Percentiles rank a stretch among this genome's conserved stretches.
phyloP scores from a whole-genome alignment of 1,140 invertebrate genomes.

The Dreissena polymorpha region DNA sequence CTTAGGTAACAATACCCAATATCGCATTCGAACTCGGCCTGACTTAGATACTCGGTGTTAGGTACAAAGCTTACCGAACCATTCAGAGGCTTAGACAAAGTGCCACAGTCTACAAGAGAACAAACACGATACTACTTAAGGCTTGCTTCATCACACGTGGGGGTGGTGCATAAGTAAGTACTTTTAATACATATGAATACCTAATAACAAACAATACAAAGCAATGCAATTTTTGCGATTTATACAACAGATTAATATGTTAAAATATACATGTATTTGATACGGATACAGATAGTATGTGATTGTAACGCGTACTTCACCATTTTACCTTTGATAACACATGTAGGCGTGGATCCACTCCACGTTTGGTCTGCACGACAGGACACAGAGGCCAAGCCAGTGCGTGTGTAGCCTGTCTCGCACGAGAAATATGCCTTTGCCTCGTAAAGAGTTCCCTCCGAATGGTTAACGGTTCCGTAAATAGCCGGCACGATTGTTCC shows the following conservation, averaged over 20 bases:
- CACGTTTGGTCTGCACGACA: slow-evolving; percentile 24
- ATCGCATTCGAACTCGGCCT: slow-evolving; percentile 19
- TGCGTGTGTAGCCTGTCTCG: slow-evolving; percentile 24
- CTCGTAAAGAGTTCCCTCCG: slow-evolving; percentile 11
- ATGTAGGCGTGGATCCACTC: slow-evolving; percentile 22
- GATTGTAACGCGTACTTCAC: too few species aligned
- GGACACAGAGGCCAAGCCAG: slow-evolving; percentile 3
- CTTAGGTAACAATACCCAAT: slow-evolving; percentile 25
- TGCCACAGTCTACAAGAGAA: slow-evolving; percentile 33
- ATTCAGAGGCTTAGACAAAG: slow-evolving; percentile 16
- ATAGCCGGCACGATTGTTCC: slow-evolving; percentile 3
- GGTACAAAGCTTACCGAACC: slow-evolving; percentile 27
- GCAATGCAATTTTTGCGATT: too few species aligned
- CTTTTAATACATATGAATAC: too few species aligned
- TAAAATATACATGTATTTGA: too few species aligned
- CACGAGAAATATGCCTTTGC: slow-evolving; percentile 38
- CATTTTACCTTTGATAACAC: slow-evolving; percentile 40
- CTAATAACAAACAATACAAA: too few species aligned
- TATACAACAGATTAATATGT: too few species aligned
- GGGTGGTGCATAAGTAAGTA: too few species aligned
- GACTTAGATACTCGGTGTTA: slow-evolving; percentile 22
- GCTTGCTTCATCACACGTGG: too few species aligned
- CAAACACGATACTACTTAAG: background rate
- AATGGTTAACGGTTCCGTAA: slow-evolving; percentile 29
- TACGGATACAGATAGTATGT: too few species aligned